Base-by-base conservation (phyloP, 2,113 vertebrate genomes). In the Solenodon paradoxus region DNA sequence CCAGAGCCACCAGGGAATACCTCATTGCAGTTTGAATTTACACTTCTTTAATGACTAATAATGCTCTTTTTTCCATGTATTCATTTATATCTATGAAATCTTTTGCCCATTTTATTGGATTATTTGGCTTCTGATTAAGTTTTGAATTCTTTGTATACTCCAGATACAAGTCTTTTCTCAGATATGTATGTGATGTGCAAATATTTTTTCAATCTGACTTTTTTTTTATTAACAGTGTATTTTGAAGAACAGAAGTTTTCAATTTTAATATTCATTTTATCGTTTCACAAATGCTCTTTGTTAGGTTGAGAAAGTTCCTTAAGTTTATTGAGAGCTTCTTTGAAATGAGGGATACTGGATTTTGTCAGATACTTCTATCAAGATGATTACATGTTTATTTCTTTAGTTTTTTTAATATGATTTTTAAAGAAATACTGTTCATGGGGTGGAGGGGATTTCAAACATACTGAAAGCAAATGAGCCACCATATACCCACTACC, bases 171-270 rank as follows among this genome's bases (percentile, higher is more conserved):
- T 66, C 63, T 51, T 90, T 81, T 93, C 55, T 87, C 68, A 49
- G 42, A 38, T 64, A 28, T 1, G 30, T 64, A 28, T 1, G 30
- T n/a, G 16, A 69, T 68, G 93, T 80, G 45, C 59, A 78, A 45
- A 66, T 75, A 45, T 12, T 64, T 77, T 81, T 82, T 19, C 66
- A 53, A 38, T 68, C 40, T 64, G 11, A 24, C 30, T 32, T 92
- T 89, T 35, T 69, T 87, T 40, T 86, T 9, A 20, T 88, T 81
- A 77, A 32, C 11, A 32, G 40, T 77, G 17, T 92, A 47, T 78
- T 95, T 86, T 30, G 32, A 92, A 94, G 55, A 63, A 40, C 15
- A 51, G 42, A 78, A 96, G 38, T 88, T 96, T 66, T 90, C 42
- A 86, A 49, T 87, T 86, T 86, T 61, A 45, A 40, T 53, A 35